These are phyloP conservation scores for Streblospio benedicti DNA, from an alignment of 1,140 invertebrate species.

Conservation along the genomic window DNA sequence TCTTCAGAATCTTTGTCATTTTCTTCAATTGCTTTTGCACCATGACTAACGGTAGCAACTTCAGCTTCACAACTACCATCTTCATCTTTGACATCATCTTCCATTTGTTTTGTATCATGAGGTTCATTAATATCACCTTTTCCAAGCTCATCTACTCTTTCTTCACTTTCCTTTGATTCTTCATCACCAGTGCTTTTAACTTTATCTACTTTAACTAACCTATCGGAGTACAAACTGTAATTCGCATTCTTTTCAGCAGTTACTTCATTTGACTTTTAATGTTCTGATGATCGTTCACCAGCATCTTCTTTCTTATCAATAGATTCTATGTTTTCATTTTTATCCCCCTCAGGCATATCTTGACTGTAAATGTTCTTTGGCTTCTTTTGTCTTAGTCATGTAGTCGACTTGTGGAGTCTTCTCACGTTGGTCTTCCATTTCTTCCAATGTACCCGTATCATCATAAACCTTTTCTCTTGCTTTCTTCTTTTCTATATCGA, in stretches of 20 bases:
- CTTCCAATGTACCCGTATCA: too few relatives aligned
- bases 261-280: too few relatives aligned
- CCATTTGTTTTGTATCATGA: background rate
- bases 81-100: background rate
- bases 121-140: background rate
- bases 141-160: background rate
- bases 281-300: too few relatives aligned
- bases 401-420: background rate
- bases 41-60: background rate
- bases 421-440: too few relatives aligned
- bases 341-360: background rate
- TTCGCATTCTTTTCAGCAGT: too few relatives aligned
- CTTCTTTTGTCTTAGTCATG: background rate
- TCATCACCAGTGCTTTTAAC: background rate
- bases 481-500: too few relatives aligned
- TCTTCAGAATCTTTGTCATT: background rate
- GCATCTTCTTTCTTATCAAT: too few relatives aligned
- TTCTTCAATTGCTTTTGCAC: background rate
- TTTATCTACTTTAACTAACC: background rate
- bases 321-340: too few relatives aligned
- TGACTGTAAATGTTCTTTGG: background rate
- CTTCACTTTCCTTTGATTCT: background rate
- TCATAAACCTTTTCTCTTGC: too few relatives aligned
- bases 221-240: too few relatives aligned
- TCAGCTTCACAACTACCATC: background rate